Percentiles rank a stretch among this genome's conserved stretches.
These are phyloP conservation scores for Anableps anableps DNA, from an alignment of 2,797 vertebrate species.

Conservation along the genomic window DNA sequence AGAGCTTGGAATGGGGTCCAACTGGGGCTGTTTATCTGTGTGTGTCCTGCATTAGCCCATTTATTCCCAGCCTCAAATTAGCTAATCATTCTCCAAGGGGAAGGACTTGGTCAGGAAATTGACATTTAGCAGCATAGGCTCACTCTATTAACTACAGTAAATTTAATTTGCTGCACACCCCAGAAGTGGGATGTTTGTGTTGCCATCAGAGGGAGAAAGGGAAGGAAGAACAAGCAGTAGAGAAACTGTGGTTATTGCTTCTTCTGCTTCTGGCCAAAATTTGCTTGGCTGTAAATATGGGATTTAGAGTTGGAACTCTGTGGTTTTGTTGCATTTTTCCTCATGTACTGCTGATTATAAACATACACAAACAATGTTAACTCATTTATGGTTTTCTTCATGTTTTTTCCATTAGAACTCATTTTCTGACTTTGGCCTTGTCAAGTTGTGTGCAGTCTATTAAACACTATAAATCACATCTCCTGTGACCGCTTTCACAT, in stretches of 20 bases:
- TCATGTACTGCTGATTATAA: constrained; percentile 78
- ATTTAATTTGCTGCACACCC: constrained; percentile 85
- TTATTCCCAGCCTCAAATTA: constrained; percentile 83
- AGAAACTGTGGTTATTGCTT: constrained; percentile 76
- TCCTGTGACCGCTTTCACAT: constrained; percentile 37
- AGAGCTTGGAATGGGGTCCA: constrained; percentile 79
- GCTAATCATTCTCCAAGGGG: constrained; percentile 85
- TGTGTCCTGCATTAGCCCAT: constrained; percentile 83
- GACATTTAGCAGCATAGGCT: constrained; percentile 86
- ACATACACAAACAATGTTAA: constrained; percentile 73
- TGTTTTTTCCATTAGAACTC: constrained; percentile 49
- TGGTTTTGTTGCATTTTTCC: constrained; percentile 66
- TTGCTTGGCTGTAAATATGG: constrained; percentile 77
- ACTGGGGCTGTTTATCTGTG: constrained; percentile 78
- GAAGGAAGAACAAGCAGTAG: constrained; percentile 33
- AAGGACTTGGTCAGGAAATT: constrained; percentile 86
- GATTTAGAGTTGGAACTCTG: constrained; percentile 67
- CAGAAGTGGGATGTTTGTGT: constrained; percentile 78
- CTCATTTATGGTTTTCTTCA: constrained; percentile 66
- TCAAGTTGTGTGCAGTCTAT: constrained; percentile 36
- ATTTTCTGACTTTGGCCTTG: constrained; percentile 37
- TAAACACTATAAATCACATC: constrained; percentile 53
- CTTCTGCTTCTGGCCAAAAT: constrained; percentile 76
- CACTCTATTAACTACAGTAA: constrained; percentile 89
- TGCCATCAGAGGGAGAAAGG: constrained; percentile 68